Evolutionary conservation across 2,113 vertebrate species (phyloP), one percentile per base, ranked within the genome.

Genomic region (Zeus faber): DNA sequence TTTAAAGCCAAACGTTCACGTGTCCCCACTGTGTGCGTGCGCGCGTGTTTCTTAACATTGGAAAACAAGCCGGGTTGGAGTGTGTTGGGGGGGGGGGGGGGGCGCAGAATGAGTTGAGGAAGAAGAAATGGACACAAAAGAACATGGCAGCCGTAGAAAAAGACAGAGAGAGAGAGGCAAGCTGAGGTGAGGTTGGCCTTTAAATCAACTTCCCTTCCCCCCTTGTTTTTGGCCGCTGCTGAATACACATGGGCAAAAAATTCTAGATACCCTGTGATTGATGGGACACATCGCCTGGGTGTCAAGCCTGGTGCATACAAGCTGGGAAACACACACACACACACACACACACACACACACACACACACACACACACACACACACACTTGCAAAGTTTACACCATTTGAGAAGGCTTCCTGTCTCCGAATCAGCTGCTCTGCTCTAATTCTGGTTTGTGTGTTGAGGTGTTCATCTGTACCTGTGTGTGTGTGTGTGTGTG

Each of bases 191-290:
- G 45, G 64, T 23, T 50, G 53, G 6, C 26, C 49, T 37, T 37
- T 49, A 54, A 66, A 67, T 51, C 48, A 70, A 65, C 52, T 49
- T 17, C 46, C 10, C n/a, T 43, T 49, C 20, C 64, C 51, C 46
- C n/a, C n/a, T n/a, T 37, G 33, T 9, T 49, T 60, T 56, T 67
- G 37, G 70, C 22, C 22, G 53, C n/a, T 54, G 56, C 48, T 65
- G 73, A 68, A 69, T 44, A 44, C 63, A 68, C 62, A 64, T 72
- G 70, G 66, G 74, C 33, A 64, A 51, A 63, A 55, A 56, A n/a
- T n/a, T n/a, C 55, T 49, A 43, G 58, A 64, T 68, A 40, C 31
- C 50, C 54, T 46, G 43, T 66, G 67, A 70, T 58, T 74, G 67
- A 80, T 82, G 55, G 70, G n/a, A 67, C 54, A 43, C 48, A 58